phyloP scores from a whole-genome alignment of 2,797 vertebrate genomes.

The Pelochelys cantorii region DNA sequence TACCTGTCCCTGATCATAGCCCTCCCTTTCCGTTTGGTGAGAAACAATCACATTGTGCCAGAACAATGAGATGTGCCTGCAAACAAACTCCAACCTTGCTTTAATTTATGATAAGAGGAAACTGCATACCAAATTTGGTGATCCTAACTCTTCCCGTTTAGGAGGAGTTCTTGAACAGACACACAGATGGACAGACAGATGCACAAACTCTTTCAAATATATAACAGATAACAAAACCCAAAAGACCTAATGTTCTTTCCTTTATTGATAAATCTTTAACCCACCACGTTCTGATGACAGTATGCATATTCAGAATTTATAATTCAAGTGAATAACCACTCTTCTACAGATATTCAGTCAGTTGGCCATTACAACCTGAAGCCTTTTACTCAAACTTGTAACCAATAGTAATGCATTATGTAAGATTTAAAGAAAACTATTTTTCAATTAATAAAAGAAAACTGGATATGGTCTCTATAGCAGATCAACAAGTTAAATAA shows the following conservation, averaged over 20 bases:
- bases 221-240: not conserved
- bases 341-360: not conserved
- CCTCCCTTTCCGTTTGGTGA: no score
- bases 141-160: no score
- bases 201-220: no score
- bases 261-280: not conserved
- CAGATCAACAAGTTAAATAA: not conserved
- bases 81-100: no score
- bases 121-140: no score
- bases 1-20: no score
- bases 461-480: not conserved
- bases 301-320: slow-evolving; percentile 2
- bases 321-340: slow-evolving; percentile 16
- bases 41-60: no score
- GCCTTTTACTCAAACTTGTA: not conserved
- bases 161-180: no score
- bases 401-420: not conserved
- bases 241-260: not conserved
- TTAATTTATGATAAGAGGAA: no score
- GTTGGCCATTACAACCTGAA: not conserved
- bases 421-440: not conserved
- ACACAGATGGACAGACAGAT: no score
- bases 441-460: not conserved
- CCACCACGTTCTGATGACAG: not conserved
- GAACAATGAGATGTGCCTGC: no score